Evolutionary conservation across 1,140 invertebrate species (phyloP).

Genomic region (Nasonia longicornis): DNA sequence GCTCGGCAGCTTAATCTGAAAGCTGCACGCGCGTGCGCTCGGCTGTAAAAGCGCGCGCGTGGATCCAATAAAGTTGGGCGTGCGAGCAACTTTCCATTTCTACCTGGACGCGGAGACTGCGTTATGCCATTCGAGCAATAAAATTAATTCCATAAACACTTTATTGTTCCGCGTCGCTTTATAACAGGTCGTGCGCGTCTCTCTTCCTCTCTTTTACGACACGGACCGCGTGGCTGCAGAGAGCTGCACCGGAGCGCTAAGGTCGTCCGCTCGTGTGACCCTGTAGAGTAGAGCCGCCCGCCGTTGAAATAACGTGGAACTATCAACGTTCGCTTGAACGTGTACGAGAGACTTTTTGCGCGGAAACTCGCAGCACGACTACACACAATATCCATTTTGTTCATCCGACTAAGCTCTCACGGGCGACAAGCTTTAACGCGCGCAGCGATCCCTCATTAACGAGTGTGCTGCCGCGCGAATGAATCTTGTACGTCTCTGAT

Average conservation of each 20-base stretch:
- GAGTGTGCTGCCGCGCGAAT: neutral
- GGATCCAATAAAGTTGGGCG: conserved; percentile 12
- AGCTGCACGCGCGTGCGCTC: neutral
- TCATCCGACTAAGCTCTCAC: neutral
- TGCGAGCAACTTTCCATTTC: conserved; percentile 49
- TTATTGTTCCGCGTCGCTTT: conserved; percentile 59
- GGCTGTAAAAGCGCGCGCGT: neutral
- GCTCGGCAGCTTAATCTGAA: neutral
- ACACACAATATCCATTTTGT: conserved; percentile 13
- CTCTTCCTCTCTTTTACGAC: conserved; percentile 51
- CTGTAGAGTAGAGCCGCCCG: too few relatives aligned
- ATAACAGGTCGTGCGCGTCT: conserved; percentile 58
- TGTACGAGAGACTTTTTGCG: neutral
- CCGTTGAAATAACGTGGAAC: too few relatives aligned
- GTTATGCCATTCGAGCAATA: conserved; percentile 51
- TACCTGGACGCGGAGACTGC: conserved; percentile 46
- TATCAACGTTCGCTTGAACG: neutral
- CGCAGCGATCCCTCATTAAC: conserved; percentile 5
- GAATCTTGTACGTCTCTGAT: conserved; percentile 34
- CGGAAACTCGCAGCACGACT: neutral
- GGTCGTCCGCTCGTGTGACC: too few relatives aligned
- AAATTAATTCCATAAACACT: conserved; percentile 64
- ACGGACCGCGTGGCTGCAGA: conserved; percentile 8
- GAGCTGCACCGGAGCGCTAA: neutral
- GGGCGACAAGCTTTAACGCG: neutral